phyloP scores from a whole-genome alignment of 2,888 invertebrate species.

The Cantharis rustica region DNA sequence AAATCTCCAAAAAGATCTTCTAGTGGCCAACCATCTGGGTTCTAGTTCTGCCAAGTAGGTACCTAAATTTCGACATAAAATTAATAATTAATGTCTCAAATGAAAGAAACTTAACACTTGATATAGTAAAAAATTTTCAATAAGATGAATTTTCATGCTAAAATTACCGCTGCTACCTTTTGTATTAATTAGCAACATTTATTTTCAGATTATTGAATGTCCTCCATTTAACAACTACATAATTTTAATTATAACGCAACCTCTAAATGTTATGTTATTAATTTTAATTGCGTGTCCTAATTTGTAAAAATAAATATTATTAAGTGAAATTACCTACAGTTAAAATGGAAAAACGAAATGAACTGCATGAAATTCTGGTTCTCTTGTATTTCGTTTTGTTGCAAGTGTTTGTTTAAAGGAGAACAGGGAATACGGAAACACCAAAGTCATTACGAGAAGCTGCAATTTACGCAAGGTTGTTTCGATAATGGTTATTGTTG shows the following conservation, averaged over 20 bases:
- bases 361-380: background rate
- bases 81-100: no score
- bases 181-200: background rate
- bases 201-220: background rate
- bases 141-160: no score
- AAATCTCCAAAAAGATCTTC: no score
- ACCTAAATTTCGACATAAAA: no score
- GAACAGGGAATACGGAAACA: conserved; percentile 29
- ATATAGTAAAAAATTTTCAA: no score
- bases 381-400: background rate
- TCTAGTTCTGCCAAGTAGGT: no score
- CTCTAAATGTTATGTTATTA: background rate
- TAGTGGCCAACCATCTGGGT: no score
- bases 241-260: background rate
- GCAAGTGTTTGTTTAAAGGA: conserved; percentile 16
- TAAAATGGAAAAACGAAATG: background rate
- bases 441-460: conserved; percentile 39
- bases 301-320: background rate
- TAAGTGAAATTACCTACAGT: background rate
- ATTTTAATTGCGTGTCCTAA: background rate
- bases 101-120: no score
- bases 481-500: conserved; percentile 42
- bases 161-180: no score
- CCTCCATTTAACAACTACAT: background rate
- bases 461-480: conserved; percentile 39